Evolutionary conservation across 1,140 invertebrate species (phyloP).

Genomic region (Drosophila burlai): DNA sequence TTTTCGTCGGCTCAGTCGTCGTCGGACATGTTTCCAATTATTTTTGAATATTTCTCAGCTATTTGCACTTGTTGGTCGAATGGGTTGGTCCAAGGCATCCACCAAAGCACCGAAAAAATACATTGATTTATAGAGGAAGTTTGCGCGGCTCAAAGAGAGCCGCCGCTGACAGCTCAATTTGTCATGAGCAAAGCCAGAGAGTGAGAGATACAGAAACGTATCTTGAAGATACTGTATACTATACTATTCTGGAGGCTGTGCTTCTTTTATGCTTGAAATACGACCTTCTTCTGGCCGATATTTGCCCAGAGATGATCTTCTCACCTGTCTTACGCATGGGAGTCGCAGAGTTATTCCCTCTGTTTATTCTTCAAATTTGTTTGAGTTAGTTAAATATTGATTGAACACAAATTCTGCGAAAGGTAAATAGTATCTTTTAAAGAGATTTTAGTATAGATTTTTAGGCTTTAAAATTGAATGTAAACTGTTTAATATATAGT

Average conservation of each 20-base stretch:
- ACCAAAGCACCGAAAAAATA: slow-evolving; percentile 21
- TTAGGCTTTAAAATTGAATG: background rate
- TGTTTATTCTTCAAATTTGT: slow-evolving; percentile 38
- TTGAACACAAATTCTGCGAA: slow-evolving; percentile 51
- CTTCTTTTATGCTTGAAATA: background rate
- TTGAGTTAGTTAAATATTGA: slow-evolving; percentile 57
- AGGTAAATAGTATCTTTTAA: slow-evolving; percentile 13
- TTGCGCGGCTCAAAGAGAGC: slow-evolving; percentile 56
- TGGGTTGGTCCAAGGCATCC: slow-evolving; percentile 21
- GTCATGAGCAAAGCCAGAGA: slow-evolving; percentile 42
- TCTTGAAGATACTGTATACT: slow-evolving; percentile 31
- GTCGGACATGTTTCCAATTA: slow-evolving; percentile 53
- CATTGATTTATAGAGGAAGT: slow-evolving; percentile 66
- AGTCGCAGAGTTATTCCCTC: slow-evolving; percentile 22
- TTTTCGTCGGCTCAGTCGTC: slow-evolving; percentile 9
- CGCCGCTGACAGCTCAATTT: slow-evolving; percentile 77
- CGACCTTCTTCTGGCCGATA: slow-evolving; percentile 50
- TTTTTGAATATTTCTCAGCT: slow-evolving; percentile 52
- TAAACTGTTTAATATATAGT: background rate
- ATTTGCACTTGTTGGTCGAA: slow-evolving; percentile 44
- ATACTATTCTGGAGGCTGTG: slow-evolving; percentile 2
- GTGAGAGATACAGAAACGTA: slow-evolving; percentile 19
- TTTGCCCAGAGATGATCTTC: slow-evolving; percentile 53
- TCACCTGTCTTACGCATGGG: slow-evolving; percentile 71
- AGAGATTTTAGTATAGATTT: background rate